Conservation (phyloP, 2,113 vertebrate species). For the Atlantisia rogersi region DNA sequence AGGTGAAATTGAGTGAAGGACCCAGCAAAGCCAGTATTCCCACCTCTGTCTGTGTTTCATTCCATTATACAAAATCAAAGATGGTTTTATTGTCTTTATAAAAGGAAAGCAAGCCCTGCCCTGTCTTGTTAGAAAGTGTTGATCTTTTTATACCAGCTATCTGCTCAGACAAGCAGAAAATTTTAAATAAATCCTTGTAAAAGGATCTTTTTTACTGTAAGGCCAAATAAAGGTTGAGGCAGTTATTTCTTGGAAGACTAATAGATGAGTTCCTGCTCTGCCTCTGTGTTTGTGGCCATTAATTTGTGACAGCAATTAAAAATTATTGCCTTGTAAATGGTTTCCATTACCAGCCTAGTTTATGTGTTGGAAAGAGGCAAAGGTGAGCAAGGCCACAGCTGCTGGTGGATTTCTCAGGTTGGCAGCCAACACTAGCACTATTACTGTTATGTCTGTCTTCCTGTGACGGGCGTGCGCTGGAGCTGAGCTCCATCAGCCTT, state of each 20-base stretch:
- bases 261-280: background rate
- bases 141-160: background rate
- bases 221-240: background rate
- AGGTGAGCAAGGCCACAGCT: background rate
- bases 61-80: background rate
- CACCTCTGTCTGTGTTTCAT: background rate
- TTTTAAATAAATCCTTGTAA: background rate
- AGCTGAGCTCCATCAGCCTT: background rate
- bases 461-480: background rate
- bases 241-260: background rate
- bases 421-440: background rate
- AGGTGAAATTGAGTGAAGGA: background rate
- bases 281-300: background rate
- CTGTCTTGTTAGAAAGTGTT: background rate
- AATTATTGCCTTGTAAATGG: background rate
- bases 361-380: background rate
- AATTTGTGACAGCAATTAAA: background rate
- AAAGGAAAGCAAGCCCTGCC: background rate
- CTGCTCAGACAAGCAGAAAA: background rate
- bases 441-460: background rate
- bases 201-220: background rate
- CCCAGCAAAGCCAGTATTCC: background rate
- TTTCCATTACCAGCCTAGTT: background rate
- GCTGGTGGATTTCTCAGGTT: background rate
- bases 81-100: background rate